A percentile compares a stretch with the other conserved stretches of the same genome.
These are phyloP conservation scores for Hypomecis atomaria DNA, from an alignment of 2,888 invertebrate species.

Conservation along the genomic window DNA sequence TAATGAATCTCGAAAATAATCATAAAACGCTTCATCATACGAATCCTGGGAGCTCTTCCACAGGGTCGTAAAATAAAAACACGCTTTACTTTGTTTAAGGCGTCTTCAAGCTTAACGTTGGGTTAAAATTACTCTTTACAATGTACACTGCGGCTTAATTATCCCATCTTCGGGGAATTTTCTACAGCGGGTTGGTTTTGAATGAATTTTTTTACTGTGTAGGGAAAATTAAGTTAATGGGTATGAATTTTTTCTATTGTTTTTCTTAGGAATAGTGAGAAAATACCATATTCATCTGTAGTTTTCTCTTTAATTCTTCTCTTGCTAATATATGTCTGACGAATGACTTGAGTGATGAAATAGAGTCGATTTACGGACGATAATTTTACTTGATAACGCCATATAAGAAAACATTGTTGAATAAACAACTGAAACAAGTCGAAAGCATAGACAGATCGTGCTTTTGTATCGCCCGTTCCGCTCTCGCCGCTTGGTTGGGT, in stretches of 20 bases:
- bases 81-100: conserved; percentile 37
- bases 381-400: too few relatives aligned
- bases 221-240: conserved; percentile 15
- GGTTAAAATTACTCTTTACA: conserved; percentile 38
- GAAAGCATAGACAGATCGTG: too few relatives aligned
- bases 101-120: conserved; percentile 40
- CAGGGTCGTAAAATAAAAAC: conserved; percentile 39
- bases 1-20: conserved; percentile 26
- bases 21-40: conserved; percentile 30
- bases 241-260: neutral
- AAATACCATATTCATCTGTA: neutral
- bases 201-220: conserved; percentile 44
- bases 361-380: too few relatives aligned
- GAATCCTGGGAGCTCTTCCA: conserved; percentile 22
- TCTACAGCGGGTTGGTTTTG: conserved; percentile 38
- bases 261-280: neutral
- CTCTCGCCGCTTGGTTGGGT: too few relatives aligned
- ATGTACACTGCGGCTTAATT: conserved; percentile 39
- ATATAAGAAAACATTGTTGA: too few relatives aligned
- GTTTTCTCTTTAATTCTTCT: too few relatives aligned
- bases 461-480: too few relatives aligned
- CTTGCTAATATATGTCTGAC: too few relatives aligned
- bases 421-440: too few relatives aligned
- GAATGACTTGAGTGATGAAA: too few relatives aligned
- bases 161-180: conserved; percentile 38